Evolutionary conservation across 1,140 invertebrate species (phyloP).

Genomic region (Zaprionus davidi): DNA sequence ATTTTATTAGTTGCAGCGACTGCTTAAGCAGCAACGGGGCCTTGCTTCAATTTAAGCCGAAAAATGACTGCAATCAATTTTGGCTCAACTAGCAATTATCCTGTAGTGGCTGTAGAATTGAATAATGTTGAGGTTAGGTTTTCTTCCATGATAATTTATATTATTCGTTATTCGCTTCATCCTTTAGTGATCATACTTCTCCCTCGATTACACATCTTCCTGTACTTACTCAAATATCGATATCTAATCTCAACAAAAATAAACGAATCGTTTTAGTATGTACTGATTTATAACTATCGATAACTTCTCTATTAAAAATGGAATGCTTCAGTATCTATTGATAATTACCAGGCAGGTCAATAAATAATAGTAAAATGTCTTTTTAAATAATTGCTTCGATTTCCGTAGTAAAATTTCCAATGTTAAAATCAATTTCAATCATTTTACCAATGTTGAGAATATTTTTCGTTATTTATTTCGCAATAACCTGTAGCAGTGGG

Average conservation of each 20-base stretch:
- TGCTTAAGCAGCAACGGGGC: not conserved
- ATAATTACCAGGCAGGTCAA: too few species aligned
- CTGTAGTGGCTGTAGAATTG: not conserved
- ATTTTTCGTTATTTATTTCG: slow-evolving; percentile 24
- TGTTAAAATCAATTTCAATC: not conserved
- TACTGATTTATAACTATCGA: too few species aligned
- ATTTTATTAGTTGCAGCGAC: slow-evolving; percentile 65
- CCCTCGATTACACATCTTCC: too few species aligned
- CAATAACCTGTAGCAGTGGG: not conserved
- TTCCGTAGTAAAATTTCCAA: not conserved
- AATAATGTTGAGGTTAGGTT: not conserved
- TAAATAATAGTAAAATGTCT: not conserved
- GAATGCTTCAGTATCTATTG: too few species aligned
- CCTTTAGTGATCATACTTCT: not conserved
- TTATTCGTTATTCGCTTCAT: not conserved
- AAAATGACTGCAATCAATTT: slow-evolving; percentile 17
- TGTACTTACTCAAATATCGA: too few species aligned
- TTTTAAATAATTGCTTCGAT: not conserved
- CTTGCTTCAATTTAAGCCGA: slow-evolving; percentile 11
- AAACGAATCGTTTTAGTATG: not conserved
- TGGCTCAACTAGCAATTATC: not conserved
- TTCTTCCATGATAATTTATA: not conserved
- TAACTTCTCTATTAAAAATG: too few species aligned
- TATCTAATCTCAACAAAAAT: too few species aligned
- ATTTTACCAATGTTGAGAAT: not conserved